Evolutionary conservation across 2,797 vertebrate genomes (phyloP), one percentile per base, ranked within the genome.

Genomic region (Rachycentron canadum): DNA sequence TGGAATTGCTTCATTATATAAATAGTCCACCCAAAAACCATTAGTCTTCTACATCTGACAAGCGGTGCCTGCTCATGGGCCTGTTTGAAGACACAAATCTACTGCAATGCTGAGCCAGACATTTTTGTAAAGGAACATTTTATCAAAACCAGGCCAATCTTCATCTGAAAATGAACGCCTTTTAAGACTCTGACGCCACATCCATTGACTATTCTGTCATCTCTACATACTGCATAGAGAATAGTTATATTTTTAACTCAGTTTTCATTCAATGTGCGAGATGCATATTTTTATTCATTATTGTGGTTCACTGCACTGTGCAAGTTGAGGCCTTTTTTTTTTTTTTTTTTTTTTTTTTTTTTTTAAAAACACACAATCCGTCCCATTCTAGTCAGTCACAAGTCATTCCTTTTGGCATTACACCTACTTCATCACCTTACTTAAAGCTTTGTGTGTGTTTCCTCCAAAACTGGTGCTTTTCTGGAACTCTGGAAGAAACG

Each of bases 1-100:
- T 55, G 17, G 30, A 81, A 73, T 82, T 61, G 61, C 81, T 85
- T 89, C 67, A 85, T 88, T 87, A 75, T 78, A 85, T 83, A 88
- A 85, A 84, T 81, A 69, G 67, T 83, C 78, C 60, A 67, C 69
- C 76, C 61, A 82, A 82, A 83, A 90, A 70, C 68, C 62, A 86
- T 91, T 86, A 84, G 83, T 85, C 79, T 72, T 57, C 26, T 62
- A 56, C 76, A 85, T 87, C 84, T 84, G 85, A 90, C 59, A 67
- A 84, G 72, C 9, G 1, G 76, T 86, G 79, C 76, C 61, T 76
- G 69, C 76, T 88, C 75, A 62, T 50, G 28, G 72, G 68, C 56
- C 77, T 21, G 56, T 88, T 85, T 86, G 83, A 89, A 88, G 76
- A 72, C 64, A 34, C 69, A 79, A 65, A 85, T 84, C 73, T 52